Base-by-base conservation (phyloP, 1,140 invertebrate genomes). In the Drosophila takahashii region DNA sequence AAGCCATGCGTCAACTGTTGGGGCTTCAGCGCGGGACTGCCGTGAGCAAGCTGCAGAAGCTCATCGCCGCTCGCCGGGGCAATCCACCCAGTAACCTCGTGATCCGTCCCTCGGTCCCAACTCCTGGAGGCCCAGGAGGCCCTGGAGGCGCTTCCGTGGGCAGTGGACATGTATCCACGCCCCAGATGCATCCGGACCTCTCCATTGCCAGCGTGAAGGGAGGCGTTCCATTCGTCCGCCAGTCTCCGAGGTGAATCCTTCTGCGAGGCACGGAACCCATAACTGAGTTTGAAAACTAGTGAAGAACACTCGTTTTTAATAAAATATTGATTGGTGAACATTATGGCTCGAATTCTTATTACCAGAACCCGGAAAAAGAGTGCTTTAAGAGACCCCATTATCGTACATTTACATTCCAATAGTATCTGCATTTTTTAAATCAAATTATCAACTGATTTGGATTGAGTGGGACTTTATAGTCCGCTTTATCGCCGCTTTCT, bases 181-280 rank as follows among this genome's bases (percentile, higher is more conserved):
- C 79, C 1, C 83, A 83, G 32, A 79, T 83, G 16, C 84, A 87
- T 73, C 85, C 85, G 4, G 58, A 80, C 34, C 58, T 87, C 26
- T 79, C 53, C 37, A 87, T 87, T 53, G 76, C 85, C 47, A 89
- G 77, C 34, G 84, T 87, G 0, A 79, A 76, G 36, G 84, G 79
- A 7, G 56, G 71, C 18, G 53, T 22, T 9, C 27, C 11, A 15
- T 29, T 48, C 16, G 13, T 15, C 9, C 11, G 13, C 11, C 53
- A 4, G 1, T 29, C 22, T 15, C 37, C 4, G 37, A 36, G 6
- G 27, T 10, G 8, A 29, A 29, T 29, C 16, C 36, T n/a, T 4
- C 56, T 13, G n/a, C 34, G 22, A 22, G n/a, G n/a, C n/a, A n/a
- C n/a, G n/a, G n/a, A 22, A 22, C 22, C 22, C 22, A 2, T 22